phyloP scores from a whole-genome alignment of 2,888 invertebrate genomes.

The Pseudanteris insignis region DNA sequence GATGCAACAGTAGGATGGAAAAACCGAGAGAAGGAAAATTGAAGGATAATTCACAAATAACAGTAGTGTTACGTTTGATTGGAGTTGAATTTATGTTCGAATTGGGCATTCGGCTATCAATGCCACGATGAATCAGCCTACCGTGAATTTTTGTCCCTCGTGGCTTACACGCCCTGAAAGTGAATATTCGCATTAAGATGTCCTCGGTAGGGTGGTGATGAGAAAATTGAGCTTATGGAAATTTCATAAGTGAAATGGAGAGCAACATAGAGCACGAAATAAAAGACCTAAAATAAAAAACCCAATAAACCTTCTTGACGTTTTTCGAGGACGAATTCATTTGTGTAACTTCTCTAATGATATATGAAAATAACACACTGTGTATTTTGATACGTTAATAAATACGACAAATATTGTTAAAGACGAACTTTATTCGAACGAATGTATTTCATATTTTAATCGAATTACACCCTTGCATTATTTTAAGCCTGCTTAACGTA shows the following conservation, averaged over 20 bases:
- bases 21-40: neutral
- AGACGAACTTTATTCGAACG: no score
- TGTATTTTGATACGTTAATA: no score
- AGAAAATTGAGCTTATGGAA: slow-evolving; percentile 31
- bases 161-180: slow-evolving; percentile 17
- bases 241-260: slow-evolving; percentile 14
- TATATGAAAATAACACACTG: no score
- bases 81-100: slow-evolving; percentile 3
- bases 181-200: slow-evolving; percentile 29
- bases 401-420: no score
- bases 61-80: slow-evolving; percentile 1
- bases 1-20: no score
- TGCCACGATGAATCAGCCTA: slow-evolving; percentile 9
- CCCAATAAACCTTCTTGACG: no score
- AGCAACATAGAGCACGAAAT: slow-evolving; percentile 8
- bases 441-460: no score
- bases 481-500: no score
- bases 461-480: no score
- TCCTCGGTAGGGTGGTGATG: slow-evolving; percentile 15
- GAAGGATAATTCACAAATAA: slow-evolving; percentile 1
- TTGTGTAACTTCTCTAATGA: no score
- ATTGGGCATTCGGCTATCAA: slow-evolving; percentile 15
- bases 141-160: slow-evolving; percentile 21
- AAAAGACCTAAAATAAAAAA: neutral
- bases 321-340: no score